These are phyloP conservation scores for Sinocyclocheilus anshuiensis DNA, from an alignment of 2,113 vertebrate species.

Conservation along the genomic window DNA sequence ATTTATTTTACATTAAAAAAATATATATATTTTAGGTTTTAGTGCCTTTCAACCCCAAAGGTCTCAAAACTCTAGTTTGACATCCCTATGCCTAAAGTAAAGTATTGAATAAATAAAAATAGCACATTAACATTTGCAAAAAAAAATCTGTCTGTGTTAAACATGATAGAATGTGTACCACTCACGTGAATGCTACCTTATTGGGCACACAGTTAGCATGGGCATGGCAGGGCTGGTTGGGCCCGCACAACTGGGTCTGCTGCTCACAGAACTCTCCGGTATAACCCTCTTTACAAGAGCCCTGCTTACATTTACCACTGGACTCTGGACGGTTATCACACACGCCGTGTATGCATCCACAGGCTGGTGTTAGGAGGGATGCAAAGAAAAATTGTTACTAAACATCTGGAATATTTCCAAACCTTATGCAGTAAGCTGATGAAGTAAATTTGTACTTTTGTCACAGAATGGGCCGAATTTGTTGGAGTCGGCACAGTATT, in stretches of 20 bases:
- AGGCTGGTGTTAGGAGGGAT: slow-evolving; percentile 73
- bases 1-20: too few species aligned
- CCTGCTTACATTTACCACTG: slow-evolving; percentile 77
- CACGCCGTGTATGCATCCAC: slow-evolving; percentile 79
- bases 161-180: not conserved
- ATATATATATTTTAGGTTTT: not conserved
- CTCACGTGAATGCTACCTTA: slow-evolving; percentile 74
- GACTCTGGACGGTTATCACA: slow-evolving; percentile 83
- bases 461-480: slow-evolving; percentile 84
- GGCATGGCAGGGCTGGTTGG: slow-evolving; percentile 80
- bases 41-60: not conserved
- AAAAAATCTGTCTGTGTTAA: not conserved
- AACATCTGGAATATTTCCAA: not conserved
- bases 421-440: not conserved
- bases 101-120: not conserved
- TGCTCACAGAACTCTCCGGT: slow-evolving; percentile 80
- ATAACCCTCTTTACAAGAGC: slow-evolving; percentile 77
- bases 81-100: not conserved
- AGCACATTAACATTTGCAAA: not conserved
- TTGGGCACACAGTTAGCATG: slow-evolving; percentile 83
- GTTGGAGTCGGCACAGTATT: slow-evolving; percentile 80
- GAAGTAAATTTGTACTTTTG: slow-evolving; percentile 73
- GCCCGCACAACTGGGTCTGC: slow-evolving; percentile 72
- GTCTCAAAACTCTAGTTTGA: not conserved
- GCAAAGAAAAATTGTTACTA: not conserved